phyloP scores from a whole-genome alignment of 2,113 vertebrate genomes.

The Falco punctatus region DNA sequence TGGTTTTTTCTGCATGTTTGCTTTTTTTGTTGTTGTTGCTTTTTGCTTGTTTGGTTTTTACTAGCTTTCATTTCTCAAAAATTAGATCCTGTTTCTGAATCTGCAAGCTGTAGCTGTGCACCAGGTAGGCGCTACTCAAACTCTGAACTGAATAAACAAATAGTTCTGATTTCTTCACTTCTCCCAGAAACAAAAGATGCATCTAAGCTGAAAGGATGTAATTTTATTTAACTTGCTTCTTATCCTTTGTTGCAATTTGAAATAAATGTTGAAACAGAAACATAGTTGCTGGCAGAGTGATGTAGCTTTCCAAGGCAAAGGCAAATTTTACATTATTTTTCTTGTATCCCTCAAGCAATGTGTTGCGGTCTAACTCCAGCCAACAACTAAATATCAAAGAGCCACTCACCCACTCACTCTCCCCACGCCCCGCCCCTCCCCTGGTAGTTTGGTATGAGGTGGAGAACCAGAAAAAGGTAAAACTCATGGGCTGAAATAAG shows the following conservation, averaged over 20 bases:
- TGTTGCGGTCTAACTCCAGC: too few relatives aligned
- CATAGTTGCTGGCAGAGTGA: background rate
- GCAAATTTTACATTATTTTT: background rate
- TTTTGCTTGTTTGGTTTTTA: background rate
- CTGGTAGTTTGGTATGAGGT: too few relatives aligned
- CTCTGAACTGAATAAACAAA: background rate
- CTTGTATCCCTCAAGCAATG: background rate
- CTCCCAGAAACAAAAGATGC: background rate
- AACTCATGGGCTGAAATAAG: too few relatives aligned
- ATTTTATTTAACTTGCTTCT: background rate
- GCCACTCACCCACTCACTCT: too few relatives aligned
- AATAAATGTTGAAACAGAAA: background rate
- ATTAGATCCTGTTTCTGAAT: background rate
- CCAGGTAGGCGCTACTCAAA: background rate
- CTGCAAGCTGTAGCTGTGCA: background rate
- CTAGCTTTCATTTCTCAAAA: background rate
- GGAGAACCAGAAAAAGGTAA: too few relatives aligned
- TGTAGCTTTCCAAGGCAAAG: background rate
- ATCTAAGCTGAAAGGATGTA: background rate
- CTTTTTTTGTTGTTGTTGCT: background rate
- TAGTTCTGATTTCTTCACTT: background rate
- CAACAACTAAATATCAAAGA: too few relatives aligned
- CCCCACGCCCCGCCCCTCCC: too few relatives aligned
- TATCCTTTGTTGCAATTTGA: background rate
- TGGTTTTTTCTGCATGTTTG: background rate